These are phyloP conservation scores for Dromococcyx pavoninus DNA, from an alignment of 2,797 vertebrate species.

Conservation along the genomic window DNA sequence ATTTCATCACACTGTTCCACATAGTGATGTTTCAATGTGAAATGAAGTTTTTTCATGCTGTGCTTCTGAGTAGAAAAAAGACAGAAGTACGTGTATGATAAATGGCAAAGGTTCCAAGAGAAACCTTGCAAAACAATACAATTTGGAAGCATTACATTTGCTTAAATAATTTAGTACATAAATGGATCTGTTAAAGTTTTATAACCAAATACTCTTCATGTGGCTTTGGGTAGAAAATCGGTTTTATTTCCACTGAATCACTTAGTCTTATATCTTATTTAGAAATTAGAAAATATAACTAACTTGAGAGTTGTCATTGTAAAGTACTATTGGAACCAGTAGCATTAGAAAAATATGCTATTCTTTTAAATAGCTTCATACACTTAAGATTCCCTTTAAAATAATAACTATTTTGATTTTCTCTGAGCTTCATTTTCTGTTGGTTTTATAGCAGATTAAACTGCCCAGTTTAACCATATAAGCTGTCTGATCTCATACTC, in stretches of 20 bases:
- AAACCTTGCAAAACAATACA: slow-evolving; percentile 84
- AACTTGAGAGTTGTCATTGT: not conserved
- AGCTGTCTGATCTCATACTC: not conserved
- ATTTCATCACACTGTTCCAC: slow-evolving; percentile 88
- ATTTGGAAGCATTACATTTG: slow-evolving; percentile 82
- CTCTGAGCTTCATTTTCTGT: not conserved
- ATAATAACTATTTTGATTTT: not conserved
- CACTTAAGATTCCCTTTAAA: slow-evolving; percentile 22
- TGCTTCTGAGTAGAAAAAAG: slow-evolving; percentile 87
- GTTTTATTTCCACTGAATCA: slow-evolving; percentile 58
- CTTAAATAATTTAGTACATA: slow-evolving; percentile 89
- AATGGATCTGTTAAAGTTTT: slow-evolving; percentile 87
- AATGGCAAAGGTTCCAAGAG: slow-evolving; percentile 82
- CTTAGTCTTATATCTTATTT: slow-evolving; percentile 63
- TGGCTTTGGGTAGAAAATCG: slow-evolving; percentile 49
- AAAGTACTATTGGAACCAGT: slow-evolving; percentile 36
- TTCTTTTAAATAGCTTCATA: slow-evolving; percentile 25
- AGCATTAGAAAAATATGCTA: slow-evolving; percentile 25
- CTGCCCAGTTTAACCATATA: not conserved
- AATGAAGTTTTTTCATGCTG: slow-evolving; percentile 91
- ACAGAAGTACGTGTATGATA: slow-evolving; percentile 85
- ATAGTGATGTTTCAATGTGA: slow-evolving; percentile 88
- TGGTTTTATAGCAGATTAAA: not conserved
- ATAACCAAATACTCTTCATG: slow-evolving; percentile 85
- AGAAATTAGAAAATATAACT: slow-evolving; percentile 63